Evolutionary conservation across 2,797 vertebrate species (phyloP).

Genomic region (Spatula versicolor): DNA sequence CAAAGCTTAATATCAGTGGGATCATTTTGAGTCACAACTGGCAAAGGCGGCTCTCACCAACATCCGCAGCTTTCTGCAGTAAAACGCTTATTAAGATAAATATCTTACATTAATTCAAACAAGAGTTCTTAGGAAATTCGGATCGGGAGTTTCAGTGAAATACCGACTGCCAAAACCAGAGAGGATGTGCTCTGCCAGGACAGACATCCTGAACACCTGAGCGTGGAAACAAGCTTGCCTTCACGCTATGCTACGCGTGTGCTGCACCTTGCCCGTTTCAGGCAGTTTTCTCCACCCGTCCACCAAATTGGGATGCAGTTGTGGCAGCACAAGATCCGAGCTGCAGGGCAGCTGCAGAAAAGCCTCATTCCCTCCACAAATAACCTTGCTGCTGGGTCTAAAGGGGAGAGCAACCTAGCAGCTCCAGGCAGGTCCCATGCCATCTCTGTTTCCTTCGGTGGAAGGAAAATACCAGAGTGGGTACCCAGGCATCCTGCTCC

Average conservation of each 20-base stretch:
- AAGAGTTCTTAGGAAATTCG: constrained; percentile 1
- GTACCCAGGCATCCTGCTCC: background rate
- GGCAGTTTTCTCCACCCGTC: background rate
- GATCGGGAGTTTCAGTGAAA: background rate
- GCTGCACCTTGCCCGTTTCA: background rate
- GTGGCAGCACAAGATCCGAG: background rate
- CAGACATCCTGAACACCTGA: background rate
- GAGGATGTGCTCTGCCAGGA: background rate
- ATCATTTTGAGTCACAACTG: constrained; percentile 8
- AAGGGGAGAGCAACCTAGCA: background rate
- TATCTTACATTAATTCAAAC: background rate
- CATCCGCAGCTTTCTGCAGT: background rate
- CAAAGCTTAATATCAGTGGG: background rate
- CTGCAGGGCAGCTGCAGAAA: background rate
- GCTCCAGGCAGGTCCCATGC: background rate
- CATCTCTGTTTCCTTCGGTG: background rate
- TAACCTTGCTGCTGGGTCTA: background rate
- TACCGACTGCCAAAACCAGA: background rate
- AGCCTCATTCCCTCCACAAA: background rate
- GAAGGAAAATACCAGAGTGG: background rate
- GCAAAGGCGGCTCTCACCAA: background rate
- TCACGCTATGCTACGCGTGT: fast-evolving
- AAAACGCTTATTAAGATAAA: background rate
- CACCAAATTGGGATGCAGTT: background rate
- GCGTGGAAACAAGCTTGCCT: background rate